These are phyloP conservation scores for Esox lucius DNA, from an alignment of 2,797 vertebrate species.

Conservation along the genomic window DNA sequence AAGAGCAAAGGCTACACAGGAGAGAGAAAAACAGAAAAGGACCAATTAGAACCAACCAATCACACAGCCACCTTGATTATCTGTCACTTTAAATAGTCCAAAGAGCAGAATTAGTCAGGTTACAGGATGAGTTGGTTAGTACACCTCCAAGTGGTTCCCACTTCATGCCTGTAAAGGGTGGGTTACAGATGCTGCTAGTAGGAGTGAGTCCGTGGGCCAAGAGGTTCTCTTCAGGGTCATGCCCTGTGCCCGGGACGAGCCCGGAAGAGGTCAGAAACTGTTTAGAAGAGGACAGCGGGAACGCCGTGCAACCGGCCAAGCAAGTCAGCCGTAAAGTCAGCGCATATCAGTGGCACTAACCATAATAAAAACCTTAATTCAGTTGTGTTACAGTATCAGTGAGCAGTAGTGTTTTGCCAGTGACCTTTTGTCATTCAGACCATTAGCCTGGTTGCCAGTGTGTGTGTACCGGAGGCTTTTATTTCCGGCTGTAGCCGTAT, in stretches of 20 bases:
- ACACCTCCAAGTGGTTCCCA: neutral
- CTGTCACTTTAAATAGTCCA: neutral
- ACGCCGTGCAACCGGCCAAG: neutral
- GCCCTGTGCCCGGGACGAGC: neutral
- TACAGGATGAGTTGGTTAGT: slow-evolving; percentile 20
- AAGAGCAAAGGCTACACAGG: slow-evolving; percentile 73
- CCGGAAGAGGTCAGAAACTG: neutral
- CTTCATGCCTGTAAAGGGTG: neutral
- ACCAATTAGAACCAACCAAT: neutral
- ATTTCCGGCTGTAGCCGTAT: no score
- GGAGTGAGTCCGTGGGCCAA: slow-evolving; percentile 19
- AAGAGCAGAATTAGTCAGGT: neutral
- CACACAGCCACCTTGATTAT: neutral
- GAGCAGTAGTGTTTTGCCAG: no score
- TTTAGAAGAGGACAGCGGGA: neutral
- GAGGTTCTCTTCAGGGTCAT: slow-evolving; percentile 16
- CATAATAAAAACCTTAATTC: no score
- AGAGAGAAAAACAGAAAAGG: neutral
- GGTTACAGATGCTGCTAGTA: slow-evolving; percentile 8
- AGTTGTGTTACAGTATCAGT: neutral
- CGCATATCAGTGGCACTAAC: no score
- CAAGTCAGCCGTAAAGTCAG: neutral
- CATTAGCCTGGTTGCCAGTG: no score
- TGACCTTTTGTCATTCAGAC: no score
- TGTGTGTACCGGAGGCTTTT: no score